Percentiles rank a stretch among this genome's conserved stretches.
Conservation (phyloP, 2,888 invertebrate genomes). For the Lysandra bellargus region DNA sequence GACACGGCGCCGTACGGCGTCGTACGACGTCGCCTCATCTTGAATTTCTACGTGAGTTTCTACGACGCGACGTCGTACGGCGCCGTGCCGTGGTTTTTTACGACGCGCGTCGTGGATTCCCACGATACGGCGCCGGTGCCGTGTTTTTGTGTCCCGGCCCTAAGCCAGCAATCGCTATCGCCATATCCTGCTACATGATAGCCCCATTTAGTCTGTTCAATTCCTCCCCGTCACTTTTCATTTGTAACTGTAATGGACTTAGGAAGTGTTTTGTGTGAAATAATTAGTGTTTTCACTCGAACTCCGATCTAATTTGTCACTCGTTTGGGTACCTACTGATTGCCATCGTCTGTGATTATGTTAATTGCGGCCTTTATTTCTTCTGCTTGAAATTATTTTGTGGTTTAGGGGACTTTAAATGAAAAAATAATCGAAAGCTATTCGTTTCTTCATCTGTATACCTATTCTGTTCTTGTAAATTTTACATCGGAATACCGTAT, state of each 20-base stretch:
- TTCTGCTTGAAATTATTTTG: neutral
- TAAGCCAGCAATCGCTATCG: neutral
- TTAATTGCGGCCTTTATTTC: conserved; percentile 5
- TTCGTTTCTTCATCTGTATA: no score
- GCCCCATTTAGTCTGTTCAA: neutral
- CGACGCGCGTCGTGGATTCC: no score
- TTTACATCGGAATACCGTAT: no score
- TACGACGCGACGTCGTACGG: no score
- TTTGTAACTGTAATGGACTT: conserved; percentile 36
- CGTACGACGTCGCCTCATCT: no score
- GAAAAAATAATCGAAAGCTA: no score
- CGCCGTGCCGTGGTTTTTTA: no score
- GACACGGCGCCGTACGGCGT: no score
- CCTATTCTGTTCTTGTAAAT: no score
- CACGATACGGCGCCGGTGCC: no score
- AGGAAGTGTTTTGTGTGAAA: conserved; percentile 37
- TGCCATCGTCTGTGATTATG: neutral
- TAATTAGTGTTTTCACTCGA: conserved; percentile 36
- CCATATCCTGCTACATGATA: neutral
- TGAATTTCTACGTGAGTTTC: no score
- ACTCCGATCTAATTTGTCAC: conserved; percentile 15
- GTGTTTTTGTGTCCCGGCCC: no score
- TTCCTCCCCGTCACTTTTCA: conserved; percentile 34
- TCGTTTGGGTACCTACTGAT: neutral
- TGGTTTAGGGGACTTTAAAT: neutral